These are phyloP conservation scores for Lutraria rhynchaena DNA, from an alignment of 1,140 invertebrate species.

Conservation along the genomic window DNA sequence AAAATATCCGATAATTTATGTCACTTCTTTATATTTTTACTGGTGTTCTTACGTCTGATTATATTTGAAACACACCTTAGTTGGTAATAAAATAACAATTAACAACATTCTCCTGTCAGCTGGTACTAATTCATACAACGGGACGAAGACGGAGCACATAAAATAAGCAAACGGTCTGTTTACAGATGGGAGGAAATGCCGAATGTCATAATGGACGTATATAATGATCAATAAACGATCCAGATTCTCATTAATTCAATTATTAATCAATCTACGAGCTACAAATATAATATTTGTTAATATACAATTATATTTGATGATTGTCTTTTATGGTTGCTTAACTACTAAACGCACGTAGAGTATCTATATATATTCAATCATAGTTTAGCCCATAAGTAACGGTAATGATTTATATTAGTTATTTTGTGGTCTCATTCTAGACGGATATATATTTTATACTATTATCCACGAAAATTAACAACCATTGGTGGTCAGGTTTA, in stretches of 20 bases:
- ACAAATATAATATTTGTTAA: conserved; percentile 23
- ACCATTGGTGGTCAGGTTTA: too few relatives aligned
- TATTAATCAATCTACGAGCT: conserved; percentile 56
- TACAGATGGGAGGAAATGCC: background rate
- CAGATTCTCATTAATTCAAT: conserved; percentile 54
- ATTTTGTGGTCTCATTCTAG: background rate
- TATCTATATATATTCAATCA: conserved; percentile 27
- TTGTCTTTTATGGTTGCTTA: conserved; percentile 29
- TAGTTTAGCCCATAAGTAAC: background rate
- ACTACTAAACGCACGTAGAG: background rate
- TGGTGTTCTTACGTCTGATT: conserved; percentile 31
- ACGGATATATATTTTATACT: too few relatives aligned
- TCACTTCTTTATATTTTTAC: conserved; percentile 23
- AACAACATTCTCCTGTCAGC: conserved; percentile 41
- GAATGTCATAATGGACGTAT: background rate
- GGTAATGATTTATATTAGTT: background rate
- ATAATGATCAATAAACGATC: conserved; percentile 37
- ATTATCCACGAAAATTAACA: too few relatives aligned
- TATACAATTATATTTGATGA: background rate
- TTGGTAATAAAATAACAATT: conserved; percentile 54
- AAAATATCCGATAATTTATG: background rate
- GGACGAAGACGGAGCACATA: background rate
- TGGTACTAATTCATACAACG: conserved; percentile 25
- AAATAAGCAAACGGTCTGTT: too few relatives aligned
- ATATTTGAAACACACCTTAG: conserved; percentile 39